Evolutionary conservation across 1,140 invertebrate genomes (phyloP), one percentile per base, ranked within the genome.

Genomic region (Elysia chlorotica): DNA sequence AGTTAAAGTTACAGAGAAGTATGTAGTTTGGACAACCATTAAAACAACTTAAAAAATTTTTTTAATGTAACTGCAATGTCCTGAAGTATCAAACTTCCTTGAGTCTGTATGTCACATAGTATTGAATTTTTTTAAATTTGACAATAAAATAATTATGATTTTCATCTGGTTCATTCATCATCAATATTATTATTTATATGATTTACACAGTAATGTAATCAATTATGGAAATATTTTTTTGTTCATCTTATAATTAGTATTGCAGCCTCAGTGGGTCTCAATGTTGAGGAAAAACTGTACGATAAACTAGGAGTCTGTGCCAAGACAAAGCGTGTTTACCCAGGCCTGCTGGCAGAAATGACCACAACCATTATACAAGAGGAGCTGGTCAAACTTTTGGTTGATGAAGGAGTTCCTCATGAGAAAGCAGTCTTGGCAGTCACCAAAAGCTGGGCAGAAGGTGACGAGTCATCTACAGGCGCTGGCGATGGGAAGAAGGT

Each of bases 281-380:
- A 80, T 28, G 74, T 87, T 38, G 73, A 80, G 28, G 75, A 83
- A 21, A 84, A 89, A 71, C 71, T 89, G 30, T 87, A 82, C 75
- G 80, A 86, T n/a, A 76, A 84, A 0, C 78, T 89, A 5, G 89
- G 88, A 6, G 87, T 84, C 68, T 88, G 87, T 70, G 72, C 74
- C 2, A 66, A 76, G 38, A 74, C 71, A 6, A 71, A 82, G n/a
- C 79, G 76, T 61, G 79, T 88, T 17, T 77, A 79, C 41, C 87
- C 88, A 1, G 89, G 88, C 1, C 79, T 89, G n/a, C 75, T 89
- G 17, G 88, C 89, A 2, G 89, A 89, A 74, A 83, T 84, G 23
- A 89, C 88, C 14, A 83, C 83, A 62, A 68, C 75, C 14, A 80
- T 81, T 59, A 82, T 76, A 74, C 85, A 79, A 71, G 80, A 72